Percentiles rank a stretch among this genome's conserved stretches.
Evolutionary conservation across 2,113 vertebrate genomes (phyloP).

Genomic region (Calidris pygmaea): DNA sequence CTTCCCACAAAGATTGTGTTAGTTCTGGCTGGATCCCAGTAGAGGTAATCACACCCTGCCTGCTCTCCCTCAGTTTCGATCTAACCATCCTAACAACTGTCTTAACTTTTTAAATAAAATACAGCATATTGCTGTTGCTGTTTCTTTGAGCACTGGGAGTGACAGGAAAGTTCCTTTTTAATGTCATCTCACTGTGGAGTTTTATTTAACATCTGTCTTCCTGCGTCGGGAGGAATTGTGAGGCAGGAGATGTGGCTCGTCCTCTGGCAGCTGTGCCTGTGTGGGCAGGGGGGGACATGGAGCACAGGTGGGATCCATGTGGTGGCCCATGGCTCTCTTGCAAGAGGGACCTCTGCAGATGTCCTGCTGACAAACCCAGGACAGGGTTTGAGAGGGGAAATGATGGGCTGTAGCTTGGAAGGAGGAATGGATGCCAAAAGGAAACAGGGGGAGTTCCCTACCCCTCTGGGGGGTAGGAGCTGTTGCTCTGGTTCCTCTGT

Average conservation of each 20-base stretch:
- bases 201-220: background rate
- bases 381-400: background rate
- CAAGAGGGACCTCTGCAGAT: background rate
- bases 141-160: background rate
- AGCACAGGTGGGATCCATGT: too few species aligned
- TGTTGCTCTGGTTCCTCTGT: background rate
- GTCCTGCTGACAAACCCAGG: rapidly evolving
- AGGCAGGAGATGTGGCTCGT: background rate
- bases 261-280: background rate
- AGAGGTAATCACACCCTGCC: background rate
- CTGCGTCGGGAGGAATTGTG: background rate
- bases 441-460: background rate
- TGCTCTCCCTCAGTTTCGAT: background rate
- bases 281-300: rapidly evolving
- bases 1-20: background rate
- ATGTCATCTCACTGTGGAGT: background rate
- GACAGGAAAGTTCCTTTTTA: background rate
- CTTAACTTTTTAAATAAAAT: background rate
- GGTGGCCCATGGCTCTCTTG: background rate
- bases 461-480: background rate
- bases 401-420: background rate
- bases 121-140: rapidly evolving
- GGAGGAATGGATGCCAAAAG: background rate
- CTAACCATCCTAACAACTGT: background rate
- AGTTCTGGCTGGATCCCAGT: background rate